Evolutionary conservation across 2,888 invertebrate genomes (phyloP).

Genomic region (Chouioia cunea): DNA sequence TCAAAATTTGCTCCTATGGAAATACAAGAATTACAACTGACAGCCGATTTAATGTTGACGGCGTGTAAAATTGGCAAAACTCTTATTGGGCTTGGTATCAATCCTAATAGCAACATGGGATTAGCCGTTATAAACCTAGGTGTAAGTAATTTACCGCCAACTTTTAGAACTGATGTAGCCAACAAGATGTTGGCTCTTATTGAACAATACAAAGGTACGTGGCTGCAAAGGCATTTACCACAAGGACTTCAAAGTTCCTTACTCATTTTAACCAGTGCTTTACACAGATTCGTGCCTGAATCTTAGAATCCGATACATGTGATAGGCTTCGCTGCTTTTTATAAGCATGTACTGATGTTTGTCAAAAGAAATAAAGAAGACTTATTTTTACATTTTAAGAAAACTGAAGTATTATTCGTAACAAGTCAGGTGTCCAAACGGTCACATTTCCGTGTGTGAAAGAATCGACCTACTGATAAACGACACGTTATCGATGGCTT

Average conservation of each 20-base stretch:
- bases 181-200: slow-evolving; percentile 73
- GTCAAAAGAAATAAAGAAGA: no score
- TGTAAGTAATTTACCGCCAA: slow-evolving; percentile 74
- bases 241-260: slow-evolving; percentile 71
- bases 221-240: slow-evolving; percentile 71
- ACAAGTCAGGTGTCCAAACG: no score
- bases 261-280: slow-evolving; percentile 69
- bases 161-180: slow-evolving; percentile 76
- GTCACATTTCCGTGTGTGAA: no score
- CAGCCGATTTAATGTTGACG: slow-evolving; percentile 74
- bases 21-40: slow-evolving; percentile 72
- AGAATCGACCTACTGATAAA: no score
- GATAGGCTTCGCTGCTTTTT: slow-evolving; percentile 25
- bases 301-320: slow-evolving; percentile 49
- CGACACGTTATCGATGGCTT: no score
- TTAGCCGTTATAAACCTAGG: slow-evolving; percentile 74
- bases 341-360: neutral
- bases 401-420: no score
- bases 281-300: slow-evolving; percentile 70
- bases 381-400: no score
- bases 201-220: slow-evolving; percentile 71
- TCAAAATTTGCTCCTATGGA: slow-evolving; percentile 68
- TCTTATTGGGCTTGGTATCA: slow-evolving; percentile 71
- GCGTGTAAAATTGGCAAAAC: slow-evolving; percentile 73
- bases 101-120: slow-evolving; percentile 73